Evolutionary conservation across 2,113 vertebrate species (phyloP), one percentile per base, ranked within the genome.

Genomic region (Aegypius monachus): DNA sequence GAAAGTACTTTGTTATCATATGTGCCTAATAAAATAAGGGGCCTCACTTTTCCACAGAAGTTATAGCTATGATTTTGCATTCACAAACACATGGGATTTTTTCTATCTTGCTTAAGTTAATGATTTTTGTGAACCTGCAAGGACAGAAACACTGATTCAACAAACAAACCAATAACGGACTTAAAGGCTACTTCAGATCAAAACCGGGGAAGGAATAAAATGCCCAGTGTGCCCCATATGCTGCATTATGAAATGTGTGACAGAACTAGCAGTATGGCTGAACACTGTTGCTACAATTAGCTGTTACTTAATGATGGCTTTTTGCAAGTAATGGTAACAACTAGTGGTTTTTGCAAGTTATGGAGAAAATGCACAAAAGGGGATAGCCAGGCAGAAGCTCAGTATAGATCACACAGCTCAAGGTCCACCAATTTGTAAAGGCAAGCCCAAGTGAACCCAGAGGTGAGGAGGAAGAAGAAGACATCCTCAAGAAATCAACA

Each of bases 111-210:
- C 53, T 50, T 50, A 77, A n/a, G 31, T 16, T 23, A 62, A 27
- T 47, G 34, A 47, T 78, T 77, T 68, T 43, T 66, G 38, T 61
- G 42, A 71, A 47, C 96, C 2, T 13, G 91, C 45, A 25, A 78
- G 98, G 19, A 96, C 95, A 47, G 98, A 98, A 48, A 98, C 97
- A 29, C 98, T 98, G 59, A 95, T 97, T 65, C 95, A 26, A 74
- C 27, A 47, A 74, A 36, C 21, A 12, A 74, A 47, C 27, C 13
- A 55, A 15, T 32, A 55, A 55, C 0, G 6, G 17, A 47, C 40
- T 74, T 55, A 65, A 74, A 47, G 50, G 27, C 34, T 74, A 55
- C 59, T 55, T 63, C 17, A 65, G 40, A 65, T 85, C 27, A 47
- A 38, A 65, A 36, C 26, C 63, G 45, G 9, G 47, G 16, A 56